Conservation (phyloP, 2,888 invertebrate species). For the Apotomis turbidana region DNA sequence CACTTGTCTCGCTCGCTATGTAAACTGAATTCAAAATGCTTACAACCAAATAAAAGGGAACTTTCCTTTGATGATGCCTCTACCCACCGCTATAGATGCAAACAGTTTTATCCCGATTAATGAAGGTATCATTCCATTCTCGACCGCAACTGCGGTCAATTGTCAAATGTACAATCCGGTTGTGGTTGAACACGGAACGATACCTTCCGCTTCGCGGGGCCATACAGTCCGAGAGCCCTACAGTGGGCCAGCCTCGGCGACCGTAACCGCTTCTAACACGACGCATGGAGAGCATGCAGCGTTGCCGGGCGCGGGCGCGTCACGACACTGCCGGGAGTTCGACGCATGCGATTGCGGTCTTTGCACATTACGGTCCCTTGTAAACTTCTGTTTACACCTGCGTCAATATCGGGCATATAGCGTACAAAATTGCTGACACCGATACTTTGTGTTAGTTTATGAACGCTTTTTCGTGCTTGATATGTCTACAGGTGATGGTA, state of each 20-base stretch:
- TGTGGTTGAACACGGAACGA: background rate
- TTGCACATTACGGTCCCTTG: background rate
- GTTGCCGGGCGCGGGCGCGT: conserved; percentile 16
- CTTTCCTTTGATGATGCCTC: background rate
- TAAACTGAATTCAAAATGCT: background rate
- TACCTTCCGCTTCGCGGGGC: conserved; percentile 16
- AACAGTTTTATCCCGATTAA: conserved; percentile 9
- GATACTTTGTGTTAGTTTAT: no score
- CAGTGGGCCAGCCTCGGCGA: background rate
- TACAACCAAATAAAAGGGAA: background rate
- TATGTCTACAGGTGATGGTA: no score
- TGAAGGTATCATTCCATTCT: background rate
- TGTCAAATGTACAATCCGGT: background rate
- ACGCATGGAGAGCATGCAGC: conserved; percentile 29
- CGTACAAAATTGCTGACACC: no score
- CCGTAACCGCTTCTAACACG: conserved; percentile 19
- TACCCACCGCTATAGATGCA: background rate
- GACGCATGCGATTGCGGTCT: background rate
- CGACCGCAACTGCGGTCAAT: background rate
- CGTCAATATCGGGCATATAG: background rate
- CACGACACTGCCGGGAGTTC: background rate
- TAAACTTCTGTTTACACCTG: background rate
- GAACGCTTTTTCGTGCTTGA: no score
- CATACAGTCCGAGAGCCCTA: background rate
- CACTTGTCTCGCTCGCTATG: no score